Evolutionary conservation across 2,797 vertebrate species (phyloP), one percentile per base, ranked within the genome.

Genomic region (Hypotaenidia philippensis): DNA sequence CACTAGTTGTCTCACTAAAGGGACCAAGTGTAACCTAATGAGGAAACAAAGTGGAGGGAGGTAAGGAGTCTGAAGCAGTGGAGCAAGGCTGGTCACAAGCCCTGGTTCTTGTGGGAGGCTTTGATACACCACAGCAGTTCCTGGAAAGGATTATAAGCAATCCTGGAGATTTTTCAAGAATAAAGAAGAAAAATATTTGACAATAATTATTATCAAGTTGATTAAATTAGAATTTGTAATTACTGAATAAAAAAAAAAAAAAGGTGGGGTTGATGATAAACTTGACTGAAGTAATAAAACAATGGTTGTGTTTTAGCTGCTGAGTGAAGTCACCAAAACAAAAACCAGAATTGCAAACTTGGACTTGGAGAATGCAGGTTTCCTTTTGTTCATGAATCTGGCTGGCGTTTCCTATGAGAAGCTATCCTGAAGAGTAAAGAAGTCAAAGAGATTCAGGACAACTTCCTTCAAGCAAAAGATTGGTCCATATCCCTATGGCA

Each of bases 41-140:
- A 25, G 5, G 6, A 26, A 38, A 61, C 20, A 31, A 61, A 57
- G 8, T 1, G 0, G 11, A 6, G 4, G 11, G 21, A 66, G 4
- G 7, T 70, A 65, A 49, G 5, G 11, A n/a, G 19, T 29, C 20
- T 16, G 14, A 6, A 44, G 31, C 32, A n/a, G 19, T 15, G 20
- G 12, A 94, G 5, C 14, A 41, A 65, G 52, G 38, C n/a, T 36
- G 13, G 5, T 45, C 38, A 50, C 26, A 71, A 59, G 5, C 6
- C 5, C 18, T 61, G 12, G 13, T 40, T 81, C 29, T 87, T 10
- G 13, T 55, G 3, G 32, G 25, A 38, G 32, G 19, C 13, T 47
- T 64, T 52, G 40, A 40, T 53, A 45, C 19, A 49, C 10, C 2
- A 15, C 3, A 60, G 4, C 10, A 15, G 65, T 55, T 70, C 3